Evolutionary conservation across 2,113 vertebrate species (phyloP).

Genomic region (Urocynchramus pylzowi): DNA sequence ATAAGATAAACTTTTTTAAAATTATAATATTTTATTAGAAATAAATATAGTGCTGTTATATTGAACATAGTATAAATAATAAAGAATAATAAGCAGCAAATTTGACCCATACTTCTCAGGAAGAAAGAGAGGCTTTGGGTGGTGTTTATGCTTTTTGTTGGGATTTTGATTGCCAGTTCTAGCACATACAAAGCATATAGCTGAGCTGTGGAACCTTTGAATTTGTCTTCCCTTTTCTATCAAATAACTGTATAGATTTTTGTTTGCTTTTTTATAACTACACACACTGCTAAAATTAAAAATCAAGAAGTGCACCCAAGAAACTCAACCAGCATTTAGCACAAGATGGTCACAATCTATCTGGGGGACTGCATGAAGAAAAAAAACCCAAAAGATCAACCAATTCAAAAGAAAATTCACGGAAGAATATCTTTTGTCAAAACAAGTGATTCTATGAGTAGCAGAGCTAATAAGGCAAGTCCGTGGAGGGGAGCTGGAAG

Average conservation of each 20-base stretch:
- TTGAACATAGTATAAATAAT: not conserved
- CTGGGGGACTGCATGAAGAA: no score
- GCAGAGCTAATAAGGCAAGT: not conserved
- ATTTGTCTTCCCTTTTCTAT: not conserved
- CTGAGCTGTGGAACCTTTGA: not conserved
- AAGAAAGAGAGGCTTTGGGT: not conserved
- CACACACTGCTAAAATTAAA: not conserved
- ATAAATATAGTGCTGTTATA: not conserved
- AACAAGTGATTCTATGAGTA: not conserved
- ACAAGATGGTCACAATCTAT: not conserved
- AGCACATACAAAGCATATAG: not conserved
- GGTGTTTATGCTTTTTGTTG: not conserved
- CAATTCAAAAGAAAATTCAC: not conserved
- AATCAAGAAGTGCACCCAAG: not conserved
- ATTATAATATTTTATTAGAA: not conserved
- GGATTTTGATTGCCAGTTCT: not conserved
- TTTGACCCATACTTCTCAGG: not conserved
- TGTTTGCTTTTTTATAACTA: not conserved
- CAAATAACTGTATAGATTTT: not conserved
- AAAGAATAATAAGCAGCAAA: not conserved
- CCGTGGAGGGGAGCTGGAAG: not conserved
- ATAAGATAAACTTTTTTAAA: not conserved
- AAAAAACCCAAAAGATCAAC: not conserved
- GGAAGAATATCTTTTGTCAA: not conserved
- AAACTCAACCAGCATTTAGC: not conserved